These are phyloP conservation scores for Huso huso DNA, from an alignment of 2,797 vertebrate genomes.

Conservation along the genomic window DNA sequence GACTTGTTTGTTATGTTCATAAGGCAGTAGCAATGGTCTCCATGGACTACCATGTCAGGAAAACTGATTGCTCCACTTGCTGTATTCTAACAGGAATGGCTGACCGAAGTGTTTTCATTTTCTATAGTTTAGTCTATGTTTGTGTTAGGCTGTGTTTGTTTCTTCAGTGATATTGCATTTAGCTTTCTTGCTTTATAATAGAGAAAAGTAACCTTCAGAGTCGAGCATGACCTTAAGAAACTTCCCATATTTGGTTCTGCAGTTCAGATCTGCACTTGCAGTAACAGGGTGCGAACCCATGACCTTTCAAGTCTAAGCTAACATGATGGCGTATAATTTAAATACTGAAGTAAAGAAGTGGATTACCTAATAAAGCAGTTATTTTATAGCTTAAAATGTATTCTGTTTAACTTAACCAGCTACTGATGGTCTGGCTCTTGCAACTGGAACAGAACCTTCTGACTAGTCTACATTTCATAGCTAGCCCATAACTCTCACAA, in stretches of 20 bases:
- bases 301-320: slow-evolving; percentile 14
- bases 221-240: slow-evolving; percentile 19
- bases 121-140: too few relatives aligned
- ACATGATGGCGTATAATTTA: slow-evolving; percentile 9
- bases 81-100: too few relatives aligned
- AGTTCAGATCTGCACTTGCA: slow-evolving; percentile 3
- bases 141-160: too few relatives aligned
- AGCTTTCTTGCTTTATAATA: slow-evolving; percentile 4
- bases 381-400: slow-evolving; percentile 1
- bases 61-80: too few relatives aligned
- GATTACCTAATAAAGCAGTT: slow-evolving; percentile 6
- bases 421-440: slow-evolving; percentile 20
- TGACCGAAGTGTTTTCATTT: too few relatives aligned
- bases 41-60: too few relatives aligned
- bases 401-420: slow-evolving; percentile 27
- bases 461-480: slow-evolving; percentile 23
- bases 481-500: slow-evolving; percentile 27
- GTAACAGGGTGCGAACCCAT: slow-evolving; percentile 9
- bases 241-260: slow-evolving; percentile 32
- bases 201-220: slow-evolving; percentile 21
- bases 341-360: slow-evolving; percentile 6
- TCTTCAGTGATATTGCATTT: too few relatives aligned
- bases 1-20: too few relatives aligned
- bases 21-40: too few relatives aligned
- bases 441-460: slow-evolving; percentile 24